A percentile compares a stretch with the other conserved stretches of the same genome.
Evolutionary conservation across 2,888 invertebrate species (phyloP).

Genomic region (Meiosimyza platycephala): DNA sequence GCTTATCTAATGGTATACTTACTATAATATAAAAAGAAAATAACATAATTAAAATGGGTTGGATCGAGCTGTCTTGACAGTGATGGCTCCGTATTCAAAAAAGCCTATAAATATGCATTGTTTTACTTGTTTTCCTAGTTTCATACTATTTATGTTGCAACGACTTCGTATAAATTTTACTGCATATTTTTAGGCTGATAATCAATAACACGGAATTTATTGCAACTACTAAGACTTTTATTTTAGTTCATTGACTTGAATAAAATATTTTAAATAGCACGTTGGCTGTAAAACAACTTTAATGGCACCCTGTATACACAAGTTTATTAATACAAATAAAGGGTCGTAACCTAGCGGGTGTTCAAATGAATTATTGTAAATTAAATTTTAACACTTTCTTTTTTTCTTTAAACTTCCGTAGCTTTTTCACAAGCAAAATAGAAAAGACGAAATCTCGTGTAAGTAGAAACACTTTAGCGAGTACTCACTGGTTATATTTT

Average conservation of each 20-base stretch:
- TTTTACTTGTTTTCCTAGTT: not conserved
- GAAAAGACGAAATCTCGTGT: slow-evolving; percentile 29
- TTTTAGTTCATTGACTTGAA: too few species aligned
- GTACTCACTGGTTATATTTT: slow-evolving; percentile 26
- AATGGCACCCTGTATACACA: too few species aligned
- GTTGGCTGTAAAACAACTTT: too few species aligned
- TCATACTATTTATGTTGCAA: not conserved
- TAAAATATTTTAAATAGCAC: too few species aligned
- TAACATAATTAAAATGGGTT: too few species aligned
- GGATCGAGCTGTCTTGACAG: too few species aligned
- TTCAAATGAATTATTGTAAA: not conserved
- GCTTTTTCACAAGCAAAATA: slow-evolving; percentile 57
- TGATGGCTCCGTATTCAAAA: not conserved
- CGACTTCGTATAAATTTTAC: not conserved
- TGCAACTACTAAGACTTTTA: too few species aligned
- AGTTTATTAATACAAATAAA: too few species aligned
- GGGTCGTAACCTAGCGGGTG: too few species aligned
- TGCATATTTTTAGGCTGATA: not conserved
- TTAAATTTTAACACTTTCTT: not conserved
- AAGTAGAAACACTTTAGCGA: slow-evolving; percentile 30
- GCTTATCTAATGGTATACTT: too few species aligned
- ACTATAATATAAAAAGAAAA: too few species aligned
- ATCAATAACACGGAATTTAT: too few species aligned
- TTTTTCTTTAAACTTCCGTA: slow-evolving; percentile 47
- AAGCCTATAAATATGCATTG: not conserved